Evolutionary conservation across 1,140 invertebrate genomes (phyloP), one percentile per base, ranked within the genome.

Genomic region (Drosophila pallidifrons): DNA sequence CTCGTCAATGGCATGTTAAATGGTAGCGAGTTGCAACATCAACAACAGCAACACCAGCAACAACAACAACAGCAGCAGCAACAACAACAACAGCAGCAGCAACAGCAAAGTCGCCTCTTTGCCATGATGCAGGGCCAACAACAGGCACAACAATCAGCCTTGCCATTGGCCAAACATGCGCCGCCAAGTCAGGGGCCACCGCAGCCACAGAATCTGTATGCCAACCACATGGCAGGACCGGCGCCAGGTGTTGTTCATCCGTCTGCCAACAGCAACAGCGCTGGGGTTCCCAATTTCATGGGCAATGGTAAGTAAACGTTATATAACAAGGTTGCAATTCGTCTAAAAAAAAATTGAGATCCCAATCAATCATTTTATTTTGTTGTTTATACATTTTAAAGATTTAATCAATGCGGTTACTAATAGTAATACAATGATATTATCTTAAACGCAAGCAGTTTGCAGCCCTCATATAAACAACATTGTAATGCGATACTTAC

Each of bases 101-200:
- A 76, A 0, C 76, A 75, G 1, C 67, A 89, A n/a, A 89, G 86
- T 28, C 78, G 86, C 1, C 75, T 90, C 0, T 89, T 89, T 60
- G 76, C 68, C 25, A 89, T 89, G 79, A 88, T 88, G 85, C 86
- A 90, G 74, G 47, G 72, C 7, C 88, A 90, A 11, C 87, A 86
- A 11, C 87, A 86, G n/a, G 75, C 81, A 6, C 73, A 75, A 10
- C 68, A 73, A 38, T 54, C 70, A 7, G 58, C 74, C 0, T 13
- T 57, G 45, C 67, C 67, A 7, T 35, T 28, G 69, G 59, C 35
- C 11, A 73, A 75, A 8, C 63, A 67, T 61, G 47, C 32, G 2
- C 46, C 59, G 1, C 46, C 59, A 5, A 77, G 59, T 43, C 61
- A 59, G 43, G 63, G 75, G 0, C 70, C 74, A 0, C 64, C 71